Conservation (phyloP, 2,113 vertebrate species). For the Aegotheles bennettii region DNA sequence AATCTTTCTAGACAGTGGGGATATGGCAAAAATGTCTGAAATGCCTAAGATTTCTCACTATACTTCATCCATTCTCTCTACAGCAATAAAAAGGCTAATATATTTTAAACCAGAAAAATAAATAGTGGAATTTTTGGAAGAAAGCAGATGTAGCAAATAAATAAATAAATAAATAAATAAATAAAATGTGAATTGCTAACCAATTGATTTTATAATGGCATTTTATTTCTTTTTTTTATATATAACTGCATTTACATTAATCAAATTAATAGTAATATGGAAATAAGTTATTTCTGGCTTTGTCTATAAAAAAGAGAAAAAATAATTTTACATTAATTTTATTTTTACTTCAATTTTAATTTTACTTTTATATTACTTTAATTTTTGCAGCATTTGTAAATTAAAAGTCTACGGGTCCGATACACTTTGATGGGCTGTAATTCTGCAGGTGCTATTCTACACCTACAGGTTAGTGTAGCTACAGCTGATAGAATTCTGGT, state of each 20-base stretch:
- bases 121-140: background rate
- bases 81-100: background rate
- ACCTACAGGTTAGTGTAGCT: background rate
- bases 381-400: background rate
- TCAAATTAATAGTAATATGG: background rate
- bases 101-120: conserved; percentile 1
- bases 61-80: background rate
- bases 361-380: background rate
- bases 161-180: background rate
- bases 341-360: background rate
- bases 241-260: background rate
- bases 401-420: background rate
- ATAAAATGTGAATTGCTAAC: background rate
- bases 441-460: background rate
- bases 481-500: background rate
- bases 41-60: background rate
- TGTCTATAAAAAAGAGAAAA: background rate
- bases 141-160: background rate
- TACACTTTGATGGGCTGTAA: background rate
- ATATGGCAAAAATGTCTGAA: background rate
- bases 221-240: background rate
- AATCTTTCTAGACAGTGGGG: background rate
- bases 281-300: background rate
- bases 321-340: background rate
- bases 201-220: background rate